These are phyloP conservation scores for Crenuchus spilurus DNA, from an alignment of 2,797 vertebrate genomes.

Conservation along the genomic window DNA sequence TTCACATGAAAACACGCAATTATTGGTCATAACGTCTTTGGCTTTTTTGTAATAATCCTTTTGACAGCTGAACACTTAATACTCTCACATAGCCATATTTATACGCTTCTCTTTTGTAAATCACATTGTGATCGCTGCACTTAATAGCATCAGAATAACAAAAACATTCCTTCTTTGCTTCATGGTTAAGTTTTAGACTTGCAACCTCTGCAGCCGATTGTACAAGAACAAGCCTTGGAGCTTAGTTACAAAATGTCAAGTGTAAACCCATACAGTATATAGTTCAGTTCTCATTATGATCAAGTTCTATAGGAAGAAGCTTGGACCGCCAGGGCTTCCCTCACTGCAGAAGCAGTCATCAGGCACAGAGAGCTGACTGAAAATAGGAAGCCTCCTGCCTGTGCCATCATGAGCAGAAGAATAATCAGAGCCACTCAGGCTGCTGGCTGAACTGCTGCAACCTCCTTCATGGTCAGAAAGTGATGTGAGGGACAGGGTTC, in stretches of 20 bases:
- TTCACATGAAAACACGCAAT: conserved; percentile 10
- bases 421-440: conserved; percentile 79
- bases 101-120: conserved; percentile 2
- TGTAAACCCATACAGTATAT: conserved; percentile 30
- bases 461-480: conserved; percentile 82
- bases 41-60: conserved; percentile 28
- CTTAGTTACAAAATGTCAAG: conserved; percentile 46
- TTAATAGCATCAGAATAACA: background rate
- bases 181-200: conserved; percentile 3
- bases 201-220: background rate
- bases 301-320: conserved; percentile 65
- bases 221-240: conserved; percentile 21
- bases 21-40: conserved; percentile 46
- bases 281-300: conserved; percentile 18
- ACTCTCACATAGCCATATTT: background rate
- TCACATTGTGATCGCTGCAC: conserved; percentile 2
- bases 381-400: conserved; percentile 81
- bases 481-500: conserved; percentile 82
- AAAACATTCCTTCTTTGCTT: background rate
- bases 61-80: background rate
- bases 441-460: conserved; percentile 77
- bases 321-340: conserved; percentile 34
- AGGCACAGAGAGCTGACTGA: conserved; percentile 86
- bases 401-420: conserved; percentile 65
- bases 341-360: conserved; percentile 69